Base-by-base conservation (phyloP, 1,140 invertebrate species). In the Rhopalosiphum padi region DNA sequence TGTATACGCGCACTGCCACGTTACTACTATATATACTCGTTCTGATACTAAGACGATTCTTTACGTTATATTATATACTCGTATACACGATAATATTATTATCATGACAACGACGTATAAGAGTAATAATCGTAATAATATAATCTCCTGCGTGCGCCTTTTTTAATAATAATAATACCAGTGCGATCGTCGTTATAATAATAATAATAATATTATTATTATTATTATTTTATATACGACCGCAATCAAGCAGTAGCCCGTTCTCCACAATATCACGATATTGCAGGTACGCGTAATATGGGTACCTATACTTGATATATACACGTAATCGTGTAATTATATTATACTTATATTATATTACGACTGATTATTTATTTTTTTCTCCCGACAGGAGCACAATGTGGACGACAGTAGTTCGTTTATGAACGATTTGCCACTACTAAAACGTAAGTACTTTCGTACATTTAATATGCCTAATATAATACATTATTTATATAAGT, bases 341-440 rank as follows among this genome's bases (percentile, higher is more conserved):
- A 85, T 43, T 85, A 85, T 43, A 85, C 23, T 41, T 43, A 30
- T 43, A 85, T 41, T 82, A 43, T 85, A 21, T 37, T 35, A 53
- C 35, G 48, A 37, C 60, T 77, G 60, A 77, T 77, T 77, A 43
- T 89, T 35, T 46, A 23, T 89, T 55, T 88, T 55, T 91, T 94
- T 91, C 95, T 95, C 94, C 94, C 96, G 96, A 88, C 96, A 97
- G 97, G 97, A 97, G 95, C 96, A 97, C 94, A 97, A 97, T 94
- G 97, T 98, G 95, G 98, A 98, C 95, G 97, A 98, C 94, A 97
- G 97, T 94, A 97, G 97, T 93, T 97, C 97, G 37, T 98, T 98
- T 95, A 98, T 98, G 96, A 97, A 97, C 94, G 97, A 98, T 95
- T 96, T 98, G 95, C 97, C 98, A 94, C 96, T 98, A 94, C 96